phyloP scores from a whole-genome alignment of 1,140 invertebrate genomes.

The Anadara kagoshimensis region DNA sequence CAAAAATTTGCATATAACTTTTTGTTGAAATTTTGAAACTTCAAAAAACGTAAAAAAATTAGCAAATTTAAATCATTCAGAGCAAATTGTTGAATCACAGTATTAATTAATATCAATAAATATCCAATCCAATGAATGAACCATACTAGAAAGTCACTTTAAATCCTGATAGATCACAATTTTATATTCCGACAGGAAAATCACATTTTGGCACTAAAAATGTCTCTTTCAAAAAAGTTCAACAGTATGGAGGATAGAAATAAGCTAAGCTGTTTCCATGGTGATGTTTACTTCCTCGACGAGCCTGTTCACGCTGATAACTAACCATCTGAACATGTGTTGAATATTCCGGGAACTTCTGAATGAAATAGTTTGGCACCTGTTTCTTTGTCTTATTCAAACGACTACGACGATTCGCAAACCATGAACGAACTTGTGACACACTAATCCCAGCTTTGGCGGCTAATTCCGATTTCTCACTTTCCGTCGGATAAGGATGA shows the following conservation, averaged over 20 bases:
- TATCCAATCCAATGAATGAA: too few species aligned
- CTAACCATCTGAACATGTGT: conserved; percentile 53
- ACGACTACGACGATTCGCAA: conserved; percentile 69
- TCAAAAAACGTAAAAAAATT: too few species aligned
- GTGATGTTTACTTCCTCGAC: conserved; percentile 18
- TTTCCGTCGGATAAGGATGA: conserved; percentile 65
- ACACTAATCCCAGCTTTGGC: conserved; percentile 51
- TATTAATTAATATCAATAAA: too few species aligned
- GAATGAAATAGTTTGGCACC: conserved; percentile 61
- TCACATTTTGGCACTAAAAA: conserved; percentile 12
- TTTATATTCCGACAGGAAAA: too few species aligned
- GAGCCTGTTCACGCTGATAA: conserved; percentile 24
- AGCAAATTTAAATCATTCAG: too few species aligned
- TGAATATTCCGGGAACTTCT: conserved; percentile 57
- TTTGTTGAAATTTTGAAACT: too few species aligned
- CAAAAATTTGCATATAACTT: too few species aligned
- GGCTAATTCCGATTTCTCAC: conserved; percentile 60
- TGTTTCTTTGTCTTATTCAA: conserved; percentile 61
- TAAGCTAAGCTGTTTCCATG: conserved; percentile 1
- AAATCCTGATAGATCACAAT: too few species aligned
- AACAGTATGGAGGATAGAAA: conserved; percentile 9
- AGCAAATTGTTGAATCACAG: too few species aligned
- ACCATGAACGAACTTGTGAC: conserved; percentile 67
- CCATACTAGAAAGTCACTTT: too few species aligned
- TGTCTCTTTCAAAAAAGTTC: neutral